Percentiles rank a stretch among this genome's conserved stretches.
Evolutionary conservation across 92 coral and sea anemone genomes (phyloP).

Genomic region (Epizoanthus scotinus): DNA sequence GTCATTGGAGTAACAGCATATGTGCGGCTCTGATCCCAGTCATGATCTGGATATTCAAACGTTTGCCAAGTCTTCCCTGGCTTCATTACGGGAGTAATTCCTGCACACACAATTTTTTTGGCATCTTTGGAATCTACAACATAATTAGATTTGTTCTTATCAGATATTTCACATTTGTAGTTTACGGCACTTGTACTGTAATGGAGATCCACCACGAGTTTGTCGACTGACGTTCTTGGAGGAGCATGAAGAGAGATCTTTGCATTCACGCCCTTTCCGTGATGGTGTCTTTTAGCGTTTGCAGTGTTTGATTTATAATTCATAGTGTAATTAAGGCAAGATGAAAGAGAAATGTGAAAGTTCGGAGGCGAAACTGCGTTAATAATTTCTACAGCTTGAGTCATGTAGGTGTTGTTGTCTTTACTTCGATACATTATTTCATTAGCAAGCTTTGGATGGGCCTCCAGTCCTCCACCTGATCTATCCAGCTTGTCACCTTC

Average conservation of each 20-base stretch:
- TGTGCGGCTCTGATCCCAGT: slow-evolving; percentile 36
- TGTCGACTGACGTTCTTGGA: slow-evolving; percentile 31
- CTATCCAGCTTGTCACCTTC: slow-evolving; percentile 32
- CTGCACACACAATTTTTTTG: slow-evolving; percentile 41
- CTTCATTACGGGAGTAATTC: slow-evolving; percentile 26
- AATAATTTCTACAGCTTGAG: slow-evolving; percentile 33
- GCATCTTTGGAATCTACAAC: slow-evolving; percentile 38
- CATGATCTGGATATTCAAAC: slow-evolving; percentile 29
- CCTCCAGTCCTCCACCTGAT: slow-evolving; percentile 43
- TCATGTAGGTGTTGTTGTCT: slow-evolving; percentile 41
- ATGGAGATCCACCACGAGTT: slow-evolving; percentile 42
- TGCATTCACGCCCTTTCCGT: slow-evolving; percentile 37
- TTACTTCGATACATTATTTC: slow-evolving; percentile 43
- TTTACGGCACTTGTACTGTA: slow-evolving; percentile 45
- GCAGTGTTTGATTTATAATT: slow-evolving; percentile 28
- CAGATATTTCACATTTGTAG: slow-evolving; percentile 12
- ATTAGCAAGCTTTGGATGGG: slow-evolving; percentile 18
- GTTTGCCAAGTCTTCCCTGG: slow-evolving; percentile 29
- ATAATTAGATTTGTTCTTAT: slow-evolving; percentile 12
- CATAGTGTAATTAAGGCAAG: slow-evolving; percentile 43
- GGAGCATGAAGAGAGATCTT: slow-evolving; percentile 37
- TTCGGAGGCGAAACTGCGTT: slow-evolving; percentile 33
- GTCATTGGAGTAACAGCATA: slow-evolving; percentile 35
- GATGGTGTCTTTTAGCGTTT: slow-evolving; percentile 34
- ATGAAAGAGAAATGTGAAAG: slow-evolving; percentile 35